phyloP scores from a whole-genome alignment of 1,140 invertebrate genomes.

The Leptinotarsa defecta region DNA sequence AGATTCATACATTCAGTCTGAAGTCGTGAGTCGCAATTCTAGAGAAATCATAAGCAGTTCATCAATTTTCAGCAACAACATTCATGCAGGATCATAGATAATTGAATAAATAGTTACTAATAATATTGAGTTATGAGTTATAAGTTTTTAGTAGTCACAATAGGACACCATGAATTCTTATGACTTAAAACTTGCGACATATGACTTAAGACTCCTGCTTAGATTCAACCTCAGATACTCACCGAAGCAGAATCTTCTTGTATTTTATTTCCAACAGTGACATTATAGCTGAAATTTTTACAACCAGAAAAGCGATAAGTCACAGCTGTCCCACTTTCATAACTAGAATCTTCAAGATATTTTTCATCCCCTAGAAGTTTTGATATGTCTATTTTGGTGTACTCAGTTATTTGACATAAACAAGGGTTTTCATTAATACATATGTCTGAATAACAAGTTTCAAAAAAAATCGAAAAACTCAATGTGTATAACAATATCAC shows the following conservation, averaged over 20 bases:
- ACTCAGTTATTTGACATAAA: not conserved
- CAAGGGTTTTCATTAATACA: not conserved
- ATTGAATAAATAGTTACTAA: too few relatives aligned
- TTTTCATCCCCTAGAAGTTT: not conserved
- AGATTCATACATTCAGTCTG: not conserved
- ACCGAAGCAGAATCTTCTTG: too few relatives aligned
- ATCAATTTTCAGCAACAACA: too few relatives aligned
- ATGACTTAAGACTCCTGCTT: too few relatives aligned
- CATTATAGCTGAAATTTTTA: not conserved
- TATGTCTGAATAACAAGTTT: not conserved
- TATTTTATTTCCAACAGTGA: not conserved
- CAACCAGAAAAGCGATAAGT: not conserved
- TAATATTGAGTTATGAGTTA: too few relatives aligned
- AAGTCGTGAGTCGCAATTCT: too few relatives aligned
- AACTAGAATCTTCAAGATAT: not conserved
- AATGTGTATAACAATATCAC: not conserved
- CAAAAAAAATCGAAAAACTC: not conserved
- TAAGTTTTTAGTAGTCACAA: too few relatives aligned
- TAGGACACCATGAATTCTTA: too few relatives aligned
- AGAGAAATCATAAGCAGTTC: too few relatives aligned
- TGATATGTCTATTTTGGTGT: conserved; percentile 1
- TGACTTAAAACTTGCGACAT: too few relatives aligned
- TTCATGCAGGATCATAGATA: too few relatives aligned
- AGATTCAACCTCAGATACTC: too few relatives aligned
- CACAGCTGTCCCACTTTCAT: not conserved